These are phyloP conservation scores for Bombus sylvicola DNA, from an alignment of 1,140 invertebrate genomes.

Conservation along the genomic window DNA sequence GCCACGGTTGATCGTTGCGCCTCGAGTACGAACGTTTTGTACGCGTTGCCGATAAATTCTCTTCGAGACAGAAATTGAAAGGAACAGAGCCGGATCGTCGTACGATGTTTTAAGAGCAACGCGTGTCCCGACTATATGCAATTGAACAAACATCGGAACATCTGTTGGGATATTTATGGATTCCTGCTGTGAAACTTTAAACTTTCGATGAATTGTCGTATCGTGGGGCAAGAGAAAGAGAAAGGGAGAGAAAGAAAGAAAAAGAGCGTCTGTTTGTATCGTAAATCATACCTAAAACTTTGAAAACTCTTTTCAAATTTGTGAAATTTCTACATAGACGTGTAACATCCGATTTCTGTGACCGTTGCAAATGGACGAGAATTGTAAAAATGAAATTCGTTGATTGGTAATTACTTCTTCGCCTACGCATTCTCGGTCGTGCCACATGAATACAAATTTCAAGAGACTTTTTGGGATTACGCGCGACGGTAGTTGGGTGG, in stretches of 20 bases:
- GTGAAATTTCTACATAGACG: too few relatives aligned
- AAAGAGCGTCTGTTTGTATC: too few relatives aligned
- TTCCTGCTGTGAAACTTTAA: neutral
- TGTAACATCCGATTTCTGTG: too few relatives aligned
- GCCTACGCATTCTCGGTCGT: fast-evolving
- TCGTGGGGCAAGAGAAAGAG: neutral
- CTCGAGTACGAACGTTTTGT: neutral
- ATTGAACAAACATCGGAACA: neutral
- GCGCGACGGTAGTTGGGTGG: neutral
- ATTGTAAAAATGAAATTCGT: neutral
- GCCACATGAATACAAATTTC: neutral
- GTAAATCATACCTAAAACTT: too few relatives aligned
- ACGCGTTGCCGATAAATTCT: neutral
- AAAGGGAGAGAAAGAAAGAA: too few relatives aligned
- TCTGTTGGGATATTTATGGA: neutral
- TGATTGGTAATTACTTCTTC: neutral
- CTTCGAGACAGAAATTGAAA: neutral
- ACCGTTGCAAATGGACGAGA: too few relatives aligned
- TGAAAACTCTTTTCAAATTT: neutral
- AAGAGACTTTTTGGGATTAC: neutral
- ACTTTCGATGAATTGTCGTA: neutral
- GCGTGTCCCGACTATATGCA: neutral
- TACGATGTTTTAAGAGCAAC: neutral
- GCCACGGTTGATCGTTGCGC: too few relatives aligned
- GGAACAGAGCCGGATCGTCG: neutral